Evolutionary conservation across 2,888 invertebrate species (phyloP).

Genomic region (Oxycera nigricornis): DNA sequence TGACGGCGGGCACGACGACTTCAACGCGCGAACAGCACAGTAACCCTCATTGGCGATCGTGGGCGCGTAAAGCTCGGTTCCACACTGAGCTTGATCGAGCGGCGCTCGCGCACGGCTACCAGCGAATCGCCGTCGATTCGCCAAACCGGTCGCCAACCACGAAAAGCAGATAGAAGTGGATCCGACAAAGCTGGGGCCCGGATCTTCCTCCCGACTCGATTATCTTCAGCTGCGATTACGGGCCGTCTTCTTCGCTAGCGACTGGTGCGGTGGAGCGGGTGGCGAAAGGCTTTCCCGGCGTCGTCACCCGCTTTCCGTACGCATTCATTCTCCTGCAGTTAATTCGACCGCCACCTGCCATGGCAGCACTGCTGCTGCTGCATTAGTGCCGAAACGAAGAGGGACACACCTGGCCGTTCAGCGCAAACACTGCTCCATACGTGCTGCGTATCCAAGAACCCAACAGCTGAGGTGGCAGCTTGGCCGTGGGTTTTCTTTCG

Average conservation of each 20-base stretch:
- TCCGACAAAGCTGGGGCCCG: neutral
- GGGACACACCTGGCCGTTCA: conserved; percentile 26
- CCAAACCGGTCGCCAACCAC: conserved; percentile 13
- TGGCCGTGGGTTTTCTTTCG: neutral
- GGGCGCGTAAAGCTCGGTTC: conserved; percentile 18
- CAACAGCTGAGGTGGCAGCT: neutral
- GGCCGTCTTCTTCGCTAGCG: neutral
- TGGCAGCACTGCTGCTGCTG: neutral
- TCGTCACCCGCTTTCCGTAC: conserved; percentile 18
- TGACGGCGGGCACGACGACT: no score
- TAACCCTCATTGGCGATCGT: neutral
- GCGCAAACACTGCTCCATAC: neutral
- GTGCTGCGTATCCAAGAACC: neutral
- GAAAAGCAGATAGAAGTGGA: neutral
- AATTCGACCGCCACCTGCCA: neutral
- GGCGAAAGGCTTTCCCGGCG: neutral
- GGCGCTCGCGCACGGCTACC: neutral
- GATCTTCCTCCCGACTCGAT: conserved; percentile 24
- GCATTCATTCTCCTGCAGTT: conserved; percentile 7
- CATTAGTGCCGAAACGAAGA: neutral
- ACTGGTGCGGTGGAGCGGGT: neutral
- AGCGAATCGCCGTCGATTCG: neutral
- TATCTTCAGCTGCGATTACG: neutral
- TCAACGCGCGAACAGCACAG: neutral
- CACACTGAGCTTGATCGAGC: conserved; percentile 19